These are phyloP conservation scores for Samia ricini DNA, from an alignment of 1,140 invertebrate genomes.

Conservation along the genomic window DNA sequence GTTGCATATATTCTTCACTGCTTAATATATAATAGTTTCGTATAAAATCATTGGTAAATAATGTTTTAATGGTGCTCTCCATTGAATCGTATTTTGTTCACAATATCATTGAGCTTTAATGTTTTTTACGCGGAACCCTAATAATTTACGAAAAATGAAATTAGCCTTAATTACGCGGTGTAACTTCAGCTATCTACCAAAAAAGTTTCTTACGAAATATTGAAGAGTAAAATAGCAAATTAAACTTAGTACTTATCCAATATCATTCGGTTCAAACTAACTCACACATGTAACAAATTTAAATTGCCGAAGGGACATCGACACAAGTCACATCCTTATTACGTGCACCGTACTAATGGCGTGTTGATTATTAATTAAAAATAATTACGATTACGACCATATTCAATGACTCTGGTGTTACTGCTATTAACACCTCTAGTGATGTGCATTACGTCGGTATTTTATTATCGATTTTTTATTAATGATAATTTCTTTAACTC, in stretches of 20 bases:
- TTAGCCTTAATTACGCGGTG: too few species aligned
- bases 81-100: too few species aligned
- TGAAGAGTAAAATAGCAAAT: not conserved
- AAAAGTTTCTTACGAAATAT: too few species aligned
- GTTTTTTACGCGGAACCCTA: too few species aligned
- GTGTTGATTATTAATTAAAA: slow-evolving; percentile 78
- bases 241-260: not conserved
- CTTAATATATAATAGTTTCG: too few species aligned
- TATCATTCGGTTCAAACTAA: slow-evolving; percentile 17
- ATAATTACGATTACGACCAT: slow-evolving; percentile 76
- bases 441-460: slow-evolving; percentile 40
- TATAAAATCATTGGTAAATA: too few species aligned
- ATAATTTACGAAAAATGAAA: too few species aligned
- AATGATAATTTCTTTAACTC: too few species aligned
- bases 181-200: too few species aligned
- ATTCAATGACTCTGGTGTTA: slow-evolving; percentile 77
- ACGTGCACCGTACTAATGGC: slow-evolving; percentile 62
- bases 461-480: slow-evolving; percentile 3
- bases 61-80: too few species aligned
- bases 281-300: slow-evolving; percentile 31
- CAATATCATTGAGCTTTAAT: too few species aligned
- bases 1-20: too few species aligned
- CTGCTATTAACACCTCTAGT: slow-evolving; percentile 66
- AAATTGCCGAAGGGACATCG: slow-evolving; percentile 66
- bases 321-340: slow-evolving; percentile 68